Evolutionary conservation across 2,797 vertebrate genomes (phyloP).

Genomic region (Prunella strophiata): DNA sequence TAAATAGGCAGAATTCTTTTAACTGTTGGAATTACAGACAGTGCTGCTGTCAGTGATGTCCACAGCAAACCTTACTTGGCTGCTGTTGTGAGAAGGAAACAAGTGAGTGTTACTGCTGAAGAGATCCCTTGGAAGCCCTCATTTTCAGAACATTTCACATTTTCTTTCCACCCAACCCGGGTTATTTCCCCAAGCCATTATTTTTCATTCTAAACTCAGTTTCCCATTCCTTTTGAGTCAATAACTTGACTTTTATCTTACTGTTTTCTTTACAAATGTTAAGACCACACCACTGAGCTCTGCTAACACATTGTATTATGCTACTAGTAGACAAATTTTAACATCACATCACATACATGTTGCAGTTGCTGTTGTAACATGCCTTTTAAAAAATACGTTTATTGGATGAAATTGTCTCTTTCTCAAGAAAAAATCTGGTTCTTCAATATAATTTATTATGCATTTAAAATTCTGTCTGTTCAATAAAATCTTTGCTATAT

Average conservation of each 20-base stretch:
- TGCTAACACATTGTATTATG: conserved; percentile 78
- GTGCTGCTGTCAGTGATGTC: not conserved
- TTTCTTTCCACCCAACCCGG: not conserved
- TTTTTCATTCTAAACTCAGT: conserved; percentile 30
- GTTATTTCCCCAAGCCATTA: not conserved
- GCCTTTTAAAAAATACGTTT: conserved; percentile 81
- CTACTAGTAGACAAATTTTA: conserved; percentile 75
- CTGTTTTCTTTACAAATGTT: conserved; percentile 67
- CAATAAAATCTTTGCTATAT: conserved; percentile 78
- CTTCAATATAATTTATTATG: conserved; percentile 80
- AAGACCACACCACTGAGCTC: conserved; percentile 75
- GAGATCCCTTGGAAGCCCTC: not conserved
- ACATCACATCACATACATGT: conserved; percentile 76
- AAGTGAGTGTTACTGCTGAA: not conserved
- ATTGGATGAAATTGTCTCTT: conserved; percentile 78
- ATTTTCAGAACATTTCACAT: not conserved
- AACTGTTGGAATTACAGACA: no score
- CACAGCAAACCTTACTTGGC: not conserved
- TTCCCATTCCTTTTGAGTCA: not conserved
- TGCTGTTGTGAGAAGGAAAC: no score
- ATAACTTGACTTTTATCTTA: not conserved
- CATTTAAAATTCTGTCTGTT: conserved; percentile 78
- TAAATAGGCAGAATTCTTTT: not conserved
- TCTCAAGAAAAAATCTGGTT: conserved; percentile 74
- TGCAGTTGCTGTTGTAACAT: conserved; percentile 73